Evolutionary conservation across 2,113 vertebrate species (phyloP), one percentile per base, ranked within the genome.

Genomic region (Leucosticte australis): DNA sequence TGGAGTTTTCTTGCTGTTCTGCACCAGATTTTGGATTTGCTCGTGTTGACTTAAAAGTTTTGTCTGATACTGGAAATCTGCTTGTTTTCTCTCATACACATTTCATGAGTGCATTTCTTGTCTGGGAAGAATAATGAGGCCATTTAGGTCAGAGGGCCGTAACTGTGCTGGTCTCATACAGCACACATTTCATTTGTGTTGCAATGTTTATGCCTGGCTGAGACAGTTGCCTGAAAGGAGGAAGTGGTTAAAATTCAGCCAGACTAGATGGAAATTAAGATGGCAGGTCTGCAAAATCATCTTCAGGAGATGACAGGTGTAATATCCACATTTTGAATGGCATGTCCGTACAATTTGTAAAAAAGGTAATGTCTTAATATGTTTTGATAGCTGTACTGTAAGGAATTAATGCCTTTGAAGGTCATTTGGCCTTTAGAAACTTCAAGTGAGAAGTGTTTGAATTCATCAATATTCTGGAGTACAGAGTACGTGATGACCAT

Each of bases 401-500:
- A 39, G 24, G 30, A 92, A 56, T 62, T 88, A 64, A 35, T 60
- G 35, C 13, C 21, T 37, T 37, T 84, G 24, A 76, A 68, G 18
- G 44, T 73, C 22, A 41, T 65, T 28, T 90, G 41, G 11, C 35
- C 60, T 33, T 50, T 53, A 22, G 33, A 41, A 73, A 46, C 30
- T 33, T 33, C 2, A 41, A 11, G 35, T 41, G 41, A 76, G 13
- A 33, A 49, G 33, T 16, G 10, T 78, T 82, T 52, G 16, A 10
- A 73, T 44, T 55, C 22, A 30, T 8, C 26, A 17, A 49, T 17
- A 27, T 46, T 63, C 35, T 79, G 67, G 19, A 79, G 47, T 16
- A 16, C 12, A 49, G 17, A 5, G 23, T 49, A 46, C 21, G 2
- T 14, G 12, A 44, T 47, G 33, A 35, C 16, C 2, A 0, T 24